Evolutionary conservation across 2,113 vertebrate genomes (phyloP).

Genomic region (Phasianus colchicus): DNA sequence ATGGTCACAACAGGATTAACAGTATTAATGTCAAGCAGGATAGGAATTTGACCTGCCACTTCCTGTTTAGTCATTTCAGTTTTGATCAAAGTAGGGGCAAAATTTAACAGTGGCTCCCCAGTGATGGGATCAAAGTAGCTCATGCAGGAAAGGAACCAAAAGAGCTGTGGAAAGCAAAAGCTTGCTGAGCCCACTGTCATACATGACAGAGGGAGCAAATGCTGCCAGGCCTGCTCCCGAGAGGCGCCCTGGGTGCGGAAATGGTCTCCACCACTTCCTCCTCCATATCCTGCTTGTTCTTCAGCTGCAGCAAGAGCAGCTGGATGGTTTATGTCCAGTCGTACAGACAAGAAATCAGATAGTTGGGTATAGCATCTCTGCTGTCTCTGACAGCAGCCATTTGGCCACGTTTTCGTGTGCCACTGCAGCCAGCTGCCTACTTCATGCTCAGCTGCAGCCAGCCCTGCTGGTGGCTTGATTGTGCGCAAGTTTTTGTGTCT

Average conservation of each 20-base stretch:
- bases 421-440: not conserved
- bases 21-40: not conserved
- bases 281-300: not conserved
- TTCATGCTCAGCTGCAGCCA: not conserved
- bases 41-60: not conserved
- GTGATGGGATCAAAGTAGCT: not conserved
- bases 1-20: not conserved
- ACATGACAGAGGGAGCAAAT: not conserved
- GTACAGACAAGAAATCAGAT: not conserved
- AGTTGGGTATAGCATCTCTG: not conserved
- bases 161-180: not conserved
- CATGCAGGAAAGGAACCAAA: not conserved
- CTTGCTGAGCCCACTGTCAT: not conserved
- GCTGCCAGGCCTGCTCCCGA: not conserved
- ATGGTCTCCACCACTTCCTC: not conserved
- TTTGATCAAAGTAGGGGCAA: not conserved
- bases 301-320: not conserved
- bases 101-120: not conserved
- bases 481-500: not conserved
- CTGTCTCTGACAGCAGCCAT: not conserved
- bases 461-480: not conserved
- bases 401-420: not conserved
- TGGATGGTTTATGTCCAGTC: not conserved
- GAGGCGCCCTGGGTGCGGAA: fast-evolving
- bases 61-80: not conserved